phyloP scores from a whole-genome alignment of 1,140 invertebrate species.

The Monochamus saltuarius region DNA sequence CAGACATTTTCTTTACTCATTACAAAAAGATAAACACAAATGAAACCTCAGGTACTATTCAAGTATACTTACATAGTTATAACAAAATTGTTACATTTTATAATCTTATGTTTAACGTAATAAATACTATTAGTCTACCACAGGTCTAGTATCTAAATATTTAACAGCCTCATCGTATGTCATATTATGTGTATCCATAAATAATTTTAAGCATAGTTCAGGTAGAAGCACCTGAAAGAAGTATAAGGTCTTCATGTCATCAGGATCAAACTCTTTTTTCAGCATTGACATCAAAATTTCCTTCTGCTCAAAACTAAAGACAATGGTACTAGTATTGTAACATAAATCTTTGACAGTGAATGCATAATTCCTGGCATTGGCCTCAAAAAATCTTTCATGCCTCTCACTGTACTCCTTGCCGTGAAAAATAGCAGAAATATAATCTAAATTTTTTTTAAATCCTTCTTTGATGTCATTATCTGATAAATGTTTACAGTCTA shows the following conservation, averaged over 20 bases:
- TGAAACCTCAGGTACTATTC: too few species aligned
- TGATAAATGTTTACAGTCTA: conserved; percentile 37
- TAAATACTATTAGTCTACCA: conserved; percentile 1
- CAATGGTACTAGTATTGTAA: conserved; percentile 34
- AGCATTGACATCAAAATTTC: conserved; percentile 26
- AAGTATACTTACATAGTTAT: too few species aligned
- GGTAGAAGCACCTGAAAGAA: conserved; percentile 41
- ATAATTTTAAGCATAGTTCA: conserved; percentile 38
- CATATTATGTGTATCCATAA: conserved; percentile 36
- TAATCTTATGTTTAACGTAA: too few species aligned
- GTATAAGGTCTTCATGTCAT: conserved; percentile 28
- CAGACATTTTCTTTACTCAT: too few species aligned
- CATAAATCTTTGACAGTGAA: conserved; percentile 23
- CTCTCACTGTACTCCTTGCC: conserved; percentile 25
- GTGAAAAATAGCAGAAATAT: conserved; percentile 24
- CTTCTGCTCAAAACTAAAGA: conserved; percentile 33
- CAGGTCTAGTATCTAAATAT: conserved; percentile 30
- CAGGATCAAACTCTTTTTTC: conserved; percentile 27
- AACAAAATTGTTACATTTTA: too few species aligned
- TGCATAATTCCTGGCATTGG: conserved; percentile 1
- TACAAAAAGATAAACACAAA: too few species aligned
- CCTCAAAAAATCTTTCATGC: conserved; percentile 25
- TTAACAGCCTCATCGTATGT: conserved; percentile 15
- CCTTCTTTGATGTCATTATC: conserved; percentile 18
- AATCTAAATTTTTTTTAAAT: conserved; percentile 24